Percentiles rank a stretch among this genome's conserved stretches.
Evolutionary conservation across 1,140 invertebrate genomes (phyloP).

Genomic region (Plutomurus gul): DNA sequence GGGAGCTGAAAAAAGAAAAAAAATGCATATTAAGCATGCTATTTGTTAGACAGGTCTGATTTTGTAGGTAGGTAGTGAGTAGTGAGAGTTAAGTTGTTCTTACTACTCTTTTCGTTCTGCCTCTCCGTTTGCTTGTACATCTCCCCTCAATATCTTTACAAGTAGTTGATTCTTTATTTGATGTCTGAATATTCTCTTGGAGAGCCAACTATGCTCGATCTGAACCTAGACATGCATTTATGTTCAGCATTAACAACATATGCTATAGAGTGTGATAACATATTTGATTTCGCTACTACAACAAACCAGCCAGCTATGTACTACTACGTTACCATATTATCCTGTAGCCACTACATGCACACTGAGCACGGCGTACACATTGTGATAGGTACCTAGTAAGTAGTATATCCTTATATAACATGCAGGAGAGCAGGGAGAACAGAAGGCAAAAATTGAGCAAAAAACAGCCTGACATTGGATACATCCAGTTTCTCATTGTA

Average conservation of each 20-base stretch:
- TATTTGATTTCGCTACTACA: not conserved
- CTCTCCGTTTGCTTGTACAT: not conserved
- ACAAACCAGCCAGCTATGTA: not conserved
- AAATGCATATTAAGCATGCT: conserved; percentile 41
- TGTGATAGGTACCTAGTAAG: not conserved
- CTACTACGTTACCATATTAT: not conserved
- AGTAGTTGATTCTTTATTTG: not conserved
- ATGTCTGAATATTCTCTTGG: conserved; percentile 10
- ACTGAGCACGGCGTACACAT: not conserved
- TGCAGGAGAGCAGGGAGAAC: not conserved
- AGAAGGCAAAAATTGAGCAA: conserved; percentile 2
- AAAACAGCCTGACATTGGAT: conserved; percentile 28
- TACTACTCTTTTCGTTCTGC: not conserved
- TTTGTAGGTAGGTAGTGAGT: not conserved
- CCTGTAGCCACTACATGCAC: not conserved
- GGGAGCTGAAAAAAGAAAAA: conserved; percentile 46
- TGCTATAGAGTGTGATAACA: not conserved
- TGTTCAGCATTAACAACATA: not conserved
- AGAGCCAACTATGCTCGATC: not conserved
- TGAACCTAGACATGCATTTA: not conserved
- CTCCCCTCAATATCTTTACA: not conserved
- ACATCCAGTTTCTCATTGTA: conserved; percentile 32
- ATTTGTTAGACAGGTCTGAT: conserved; percentile 29
- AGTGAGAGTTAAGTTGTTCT: conserved; percentile 9
- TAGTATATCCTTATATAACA: not conserved